Evolutionary conservation across 2,113 vertebrate genomes (phyloP), one percentile per base, ranked within the genome.

Genomic region (Hiodon tergisus): DNA sequence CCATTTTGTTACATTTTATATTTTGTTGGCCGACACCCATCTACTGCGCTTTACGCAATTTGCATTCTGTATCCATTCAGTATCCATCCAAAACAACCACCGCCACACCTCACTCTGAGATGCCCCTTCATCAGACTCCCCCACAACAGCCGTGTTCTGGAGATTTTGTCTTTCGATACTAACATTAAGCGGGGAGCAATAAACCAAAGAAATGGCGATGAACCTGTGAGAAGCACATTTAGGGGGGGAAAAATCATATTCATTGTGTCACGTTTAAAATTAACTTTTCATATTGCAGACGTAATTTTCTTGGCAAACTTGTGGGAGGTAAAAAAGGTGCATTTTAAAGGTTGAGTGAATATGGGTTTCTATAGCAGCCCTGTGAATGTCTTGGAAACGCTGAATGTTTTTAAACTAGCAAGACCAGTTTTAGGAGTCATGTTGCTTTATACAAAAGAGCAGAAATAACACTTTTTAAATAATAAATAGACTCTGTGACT

Each of bases 331-430:
- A 13, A 68, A 31, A 61, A 61, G 10, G 58, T 73, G 63, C 17
- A 65, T 73, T 73, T 73, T 63, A 52, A 65, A 73, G 72, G 72
- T 54, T 66, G 16, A 6, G n/a, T 65, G 50, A 73, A 54, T 63
- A 10, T 55, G 55, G 65, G 61, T 73, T 46, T 54, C 72, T 73
- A 65, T 73, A 54, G 72, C 72, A 73, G 65, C 72, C 48, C 50
- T 54, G 50, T 8, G 10, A 54, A 71, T 58, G 53, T 46, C 31
- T 17, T 58, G 54, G 54, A 63, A 65, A 72, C 16, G 71, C 11
- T 59, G 57, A 8, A 61, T 17, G 54, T 7, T 72, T 72, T 61
- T 13, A 51, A 60, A 60, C 5, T 5, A 9, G 16, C 16, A 54
- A 17, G 10, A 14, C 72, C 11, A n/a, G 48, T 47, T 61, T 60